A percentile compares a stretch with the other conserved stretches of the same genome.
These are phyloP conservation scores for Diarsia rubi DNA, from an alignment of 2,888 invertebrate species.

Conservation along the genomic window DNA sequence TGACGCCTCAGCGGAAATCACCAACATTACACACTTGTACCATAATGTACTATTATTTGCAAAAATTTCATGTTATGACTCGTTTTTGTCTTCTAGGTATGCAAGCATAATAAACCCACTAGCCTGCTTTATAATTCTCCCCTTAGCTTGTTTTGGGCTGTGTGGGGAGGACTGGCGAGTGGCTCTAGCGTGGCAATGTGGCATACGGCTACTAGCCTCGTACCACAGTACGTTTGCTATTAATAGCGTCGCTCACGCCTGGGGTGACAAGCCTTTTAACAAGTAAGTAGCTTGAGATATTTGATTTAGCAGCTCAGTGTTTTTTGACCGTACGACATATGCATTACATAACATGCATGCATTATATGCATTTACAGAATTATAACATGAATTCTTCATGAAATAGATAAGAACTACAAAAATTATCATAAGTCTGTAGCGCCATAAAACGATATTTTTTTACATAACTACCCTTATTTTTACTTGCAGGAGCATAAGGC, in stretches of 20 bases:
- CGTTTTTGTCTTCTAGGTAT: constrained; percentile 9
- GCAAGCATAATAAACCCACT: constrained; percentile 16
- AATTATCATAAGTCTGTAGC: too few relatives aligned
- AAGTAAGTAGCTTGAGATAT: constrained; percentile 1
- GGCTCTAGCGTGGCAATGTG: constrained; percentile 20
- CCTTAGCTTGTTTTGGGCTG: constrained; percentile 11
- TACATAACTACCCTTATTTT: neutral
- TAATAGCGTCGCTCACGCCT: constrained; percentile 25
- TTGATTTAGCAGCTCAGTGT: too few relatives aligned
- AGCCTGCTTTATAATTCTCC: constrained; percentile 13
- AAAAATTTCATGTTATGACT: neutral
- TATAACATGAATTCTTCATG: too few relatives aligned
- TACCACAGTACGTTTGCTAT: constrained; percentile 25
- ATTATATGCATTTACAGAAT: too few relatives aligned
- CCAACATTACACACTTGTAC: too few relatives aligned
- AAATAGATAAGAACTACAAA: too few relatives aligned
- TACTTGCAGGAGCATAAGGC: constrained; percentile 2
- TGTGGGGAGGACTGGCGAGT: constrained; percentile 20
- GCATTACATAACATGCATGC: too few relatives aligned
- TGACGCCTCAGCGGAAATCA: too few relatives aligned
- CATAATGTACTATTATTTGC: neutral
- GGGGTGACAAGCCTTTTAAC: constrained; percentile 19
- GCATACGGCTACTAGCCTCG: constrained; percentile 9
- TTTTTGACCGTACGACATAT: too few relatives aligned
- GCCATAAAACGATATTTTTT: too few relatives aligned